These are phyloP conservation scores for Sphaerodactylus townsendi DNA, from an alignment of 2,113 vertebrate genomes.

Conservation along the genomic window DNA sequence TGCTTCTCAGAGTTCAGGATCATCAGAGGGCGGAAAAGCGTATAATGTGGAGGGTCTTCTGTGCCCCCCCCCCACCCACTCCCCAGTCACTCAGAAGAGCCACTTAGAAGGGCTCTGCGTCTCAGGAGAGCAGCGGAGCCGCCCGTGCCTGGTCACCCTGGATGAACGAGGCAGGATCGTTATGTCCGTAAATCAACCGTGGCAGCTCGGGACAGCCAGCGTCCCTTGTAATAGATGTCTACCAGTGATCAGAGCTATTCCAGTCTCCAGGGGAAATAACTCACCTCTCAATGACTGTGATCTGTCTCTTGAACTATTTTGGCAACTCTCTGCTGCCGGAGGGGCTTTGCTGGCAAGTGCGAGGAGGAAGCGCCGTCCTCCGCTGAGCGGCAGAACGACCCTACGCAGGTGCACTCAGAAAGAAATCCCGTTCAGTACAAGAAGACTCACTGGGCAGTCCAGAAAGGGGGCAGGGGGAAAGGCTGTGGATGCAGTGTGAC, in stretches of 20 bases:
- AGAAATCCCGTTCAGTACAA: no score
- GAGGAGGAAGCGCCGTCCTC: neutral
- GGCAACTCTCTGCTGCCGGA: neutral
- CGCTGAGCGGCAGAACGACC: neutral
- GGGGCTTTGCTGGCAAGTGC: neutral
- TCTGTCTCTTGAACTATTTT: slow-evolving; percentile 14
- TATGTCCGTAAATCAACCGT: slow-evolving; percentile 11
- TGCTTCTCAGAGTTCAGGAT: neutral
- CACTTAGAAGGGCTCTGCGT: neutral
- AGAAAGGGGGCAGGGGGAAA: no score
- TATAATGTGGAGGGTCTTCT: neutral
- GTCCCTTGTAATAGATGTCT: slow-evolving; percentile 9
- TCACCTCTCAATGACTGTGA: neutral
- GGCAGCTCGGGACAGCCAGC: slow-evolving; percentile 3
- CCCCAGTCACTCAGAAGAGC: neutral
- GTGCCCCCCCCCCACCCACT: neutral
- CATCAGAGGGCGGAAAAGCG: neutral
- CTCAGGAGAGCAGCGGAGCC: neutral
- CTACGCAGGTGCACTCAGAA: no score
- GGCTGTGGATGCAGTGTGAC: no score
- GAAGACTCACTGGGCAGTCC: no score
- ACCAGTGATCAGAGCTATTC: slow-evolving; percentile 13
- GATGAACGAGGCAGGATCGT: slow-evolving; percentile 15
- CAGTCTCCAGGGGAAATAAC: slow-evolving; percentile 4
- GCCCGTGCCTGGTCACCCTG: neutral